phyloP scores from a whole-genome alignment of 2,113 vertebrate genomes.

The Cyprinodon variegatus region DNA sequence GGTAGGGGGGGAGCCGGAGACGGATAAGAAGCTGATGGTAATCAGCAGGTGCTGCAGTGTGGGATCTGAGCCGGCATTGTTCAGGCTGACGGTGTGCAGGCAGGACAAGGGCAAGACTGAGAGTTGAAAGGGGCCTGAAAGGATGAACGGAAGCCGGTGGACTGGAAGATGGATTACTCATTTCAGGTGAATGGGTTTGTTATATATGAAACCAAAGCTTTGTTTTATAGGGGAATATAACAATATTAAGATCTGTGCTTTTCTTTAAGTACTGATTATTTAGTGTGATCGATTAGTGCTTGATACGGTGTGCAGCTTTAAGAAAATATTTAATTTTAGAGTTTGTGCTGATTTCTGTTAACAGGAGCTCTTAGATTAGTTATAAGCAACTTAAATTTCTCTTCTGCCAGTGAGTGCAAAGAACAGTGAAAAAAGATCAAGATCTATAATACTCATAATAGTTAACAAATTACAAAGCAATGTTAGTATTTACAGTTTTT shows the following conservation, averaged over 20 bases:
- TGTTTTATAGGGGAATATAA: no score
- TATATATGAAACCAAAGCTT: no score
- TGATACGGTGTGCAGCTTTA: not conserved
- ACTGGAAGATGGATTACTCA: conserved; percentile 6
- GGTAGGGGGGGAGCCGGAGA: conserved; percentile 14
- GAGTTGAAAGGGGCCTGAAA: not conserved
- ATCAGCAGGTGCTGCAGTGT: conserved; percentile 21
- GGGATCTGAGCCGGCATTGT: conserved; percentile 28
- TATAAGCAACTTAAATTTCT: no score
- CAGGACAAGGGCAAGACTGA: conserved; percentile 2
- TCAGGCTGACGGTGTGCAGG: conserved; percentile 21
- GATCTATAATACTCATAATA: not conserved
- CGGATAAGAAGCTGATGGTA: conserved; percentile 14
- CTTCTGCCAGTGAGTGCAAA: no score
- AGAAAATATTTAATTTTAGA: not conserved
- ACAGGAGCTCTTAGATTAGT: no score
- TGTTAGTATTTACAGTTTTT: not conserved
- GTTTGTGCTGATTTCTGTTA: not conserved
- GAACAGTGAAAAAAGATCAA: not conserved
- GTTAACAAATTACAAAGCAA: not conserved
- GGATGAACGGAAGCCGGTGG: conserved; percentile 29
- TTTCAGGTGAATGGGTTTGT: conserved; percentile 32
- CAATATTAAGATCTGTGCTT: no score
- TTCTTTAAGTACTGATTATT: not conserved
- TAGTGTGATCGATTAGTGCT: not conserved